phyloP scores from a whole-genome alignment of 2,797 vertebrate genomes.

The Pogonophryne albipinna region DNA sequence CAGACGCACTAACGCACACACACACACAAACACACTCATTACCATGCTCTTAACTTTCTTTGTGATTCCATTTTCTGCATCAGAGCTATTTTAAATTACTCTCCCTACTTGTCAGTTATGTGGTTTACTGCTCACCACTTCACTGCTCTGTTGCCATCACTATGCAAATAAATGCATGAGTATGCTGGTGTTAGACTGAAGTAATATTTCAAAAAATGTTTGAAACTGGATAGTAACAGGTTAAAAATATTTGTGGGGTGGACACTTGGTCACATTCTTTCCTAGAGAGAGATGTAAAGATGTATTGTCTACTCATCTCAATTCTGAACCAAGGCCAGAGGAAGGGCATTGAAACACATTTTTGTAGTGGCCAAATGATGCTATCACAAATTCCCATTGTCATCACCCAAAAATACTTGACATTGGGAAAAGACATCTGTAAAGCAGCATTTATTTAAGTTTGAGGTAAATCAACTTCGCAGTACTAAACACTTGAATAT shows the following conservation, averaged over 20 bases:
- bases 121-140: constrained; percentile 39
- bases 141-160: constrained; percentile 13
- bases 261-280: neutral
- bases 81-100: constrained; percentile 42
- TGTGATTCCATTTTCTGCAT: constrained; percentile 47
- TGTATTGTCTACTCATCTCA: neutral
- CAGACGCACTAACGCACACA: too few species aligned
- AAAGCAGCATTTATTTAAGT: too few species aligned
- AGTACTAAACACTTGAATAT: too few species aligned
- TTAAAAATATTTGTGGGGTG: neutral
- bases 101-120: constrained; percentile 28
- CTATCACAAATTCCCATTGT: too few species aligned
- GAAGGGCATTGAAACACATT: too few species aligned
- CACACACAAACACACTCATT: constrained; percentile 12
- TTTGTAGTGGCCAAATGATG: too few species aligned
- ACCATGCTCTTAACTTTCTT: constrained; percentile 12
- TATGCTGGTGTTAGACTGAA: neutral
- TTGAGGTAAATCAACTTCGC: too few species aligned
- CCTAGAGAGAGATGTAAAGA: neutral
- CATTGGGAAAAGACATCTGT: too few species aligned
- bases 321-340: too few species aligned
- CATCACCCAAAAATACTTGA: too few species aligned
- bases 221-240: neutral
- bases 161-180: constrained; percentile 17
- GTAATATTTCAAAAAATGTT: neutral